These are phyloP conservation scores for Proctacanthus coquilletti DNA, from an alignment of 1,140 invertebrate species.

Conservation along the genomic window DNA sequence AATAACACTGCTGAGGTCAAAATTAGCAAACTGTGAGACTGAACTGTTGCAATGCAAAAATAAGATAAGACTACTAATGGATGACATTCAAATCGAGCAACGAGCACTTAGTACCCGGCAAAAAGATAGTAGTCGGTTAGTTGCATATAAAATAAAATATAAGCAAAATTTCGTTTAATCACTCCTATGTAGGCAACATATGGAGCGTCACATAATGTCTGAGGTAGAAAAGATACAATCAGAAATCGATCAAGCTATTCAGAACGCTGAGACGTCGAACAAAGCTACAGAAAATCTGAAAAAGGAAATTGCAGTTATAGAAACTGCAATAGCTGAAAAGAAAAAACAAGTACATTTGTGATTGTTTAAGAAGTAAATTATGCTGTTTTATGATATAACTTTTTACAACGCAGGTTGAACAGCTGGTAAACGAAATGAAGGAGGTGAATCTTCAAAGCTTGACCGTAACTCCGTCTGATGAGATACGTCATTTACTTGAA, in stretches of 20 bases:
- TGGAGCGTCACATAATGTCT: slow-evolving; percentile 55
- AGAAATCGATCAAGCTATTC: slow-evolving; percentile 67
- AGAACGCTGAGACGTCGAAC: slow-evolving; percentile 61
- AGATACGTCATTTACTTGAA: slow-evolving; percentile 63
- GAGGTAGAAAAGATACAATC: slow-evolving; percentile 68
- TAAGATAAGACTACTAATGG: slow-evolving; percentile 58
- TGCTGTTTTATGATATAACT: neutral
- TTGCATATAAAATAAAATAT: slow-evolving; percentile 7
- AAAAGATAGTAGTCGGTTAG: slow-evolving; percentile 21
- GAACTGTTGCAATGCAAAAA: slow-evolving; percentile 78
- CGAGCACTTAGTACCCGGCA: slow-evolving; percentile 18
- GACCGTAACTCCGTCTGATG: slow-evolving; percentile 65
- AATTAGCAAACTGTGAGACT: slow-evolving; percentile 74
- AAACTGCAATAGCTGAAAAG: slow-evolving; percentile 67
- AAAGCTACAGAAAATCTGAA: slow-evolving; percentile 67
- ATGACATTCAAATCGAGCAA: slow-evolving; percentile 41
- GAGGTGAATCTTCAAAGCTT: slow-evolving; percentile 80
- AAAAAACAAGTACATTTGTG: slow-evolving; percentile 41
- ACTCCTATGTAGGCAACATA: slow-evolving; percentile 40
- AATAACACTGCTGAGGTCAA: slow-evolving; percentile 63
- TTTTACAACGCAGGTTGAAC: slow-evolving; percentile 40
- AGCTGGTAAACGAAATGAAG: slow-evolving; percentile 76
- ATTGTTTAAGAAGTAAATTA: neutral
- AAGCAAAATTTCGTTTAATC: slow-evolving; percentile 22
- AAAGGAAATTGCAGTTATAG: slow-evolving; percentile 56